Evolutionary conservation across 2,888 invertebrate genomes (phyloP).

Genomic region (Alloscopus bannaensis): DNA sequence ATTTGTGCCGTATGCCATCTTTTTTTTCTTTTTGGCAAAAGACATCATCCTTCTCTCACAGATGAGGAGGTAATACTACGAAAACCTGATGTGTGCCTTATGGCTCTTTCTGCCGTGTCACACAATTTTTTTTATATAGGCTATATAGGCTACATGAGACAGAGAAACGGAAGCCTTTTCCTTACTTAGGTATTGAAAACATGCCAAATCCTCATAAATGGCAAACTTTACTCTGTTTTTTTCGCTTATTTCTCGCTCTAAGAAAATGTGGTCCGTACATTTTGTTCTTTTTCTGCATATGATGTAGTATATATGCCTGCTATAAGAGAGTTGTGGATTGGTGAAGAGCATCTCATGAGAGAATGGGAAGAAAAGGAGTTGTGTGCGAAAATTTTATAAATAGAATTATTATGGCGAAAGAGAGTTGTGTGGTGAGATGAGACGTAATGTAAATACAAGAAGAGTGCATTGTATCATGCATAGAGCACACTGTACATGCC

Average conservation of each 20-base stretch:
- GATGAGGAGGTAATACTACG: too few relatives aligned
- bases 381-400: slow-evolving; percentile 63
- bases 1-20: slow-evolving; percentile 58
- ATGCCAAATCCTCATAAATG: slow-evolving; percentile 70
- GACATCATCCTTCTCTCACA: not conserved
- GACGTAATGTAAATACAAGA: slow-evolving; percentile 48
- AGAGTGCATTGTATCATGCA: slow-evolving; percentile 55
- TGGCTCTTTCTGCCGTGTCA: not conserved
- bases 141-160: not conserved
- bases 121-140: not conserved
- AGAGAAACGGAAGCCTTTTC: slow-evolving; percentile 56
- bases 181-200: slow-evolving; percentile 65
- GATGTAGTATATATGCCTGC: slow-evolving; percentile 11
- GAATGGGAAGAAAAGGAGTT: slow-evolving; percentile 9
- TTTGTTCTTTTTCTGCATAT: slow-evolving; percentile 30
- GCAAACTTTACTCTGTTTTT: slow-evolving; percentile 61
- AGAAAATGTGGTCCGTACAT: slow-evolving; percentile 29
- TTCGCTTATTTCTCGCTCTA: slow-evolving; percentile 8
- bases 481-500: not conserved
- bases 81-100: not conserved
- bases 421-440: too few relatives aligned
- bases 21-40: slow-evolving; percentile 51
- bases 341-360: too few relatives aligned
- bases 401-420: slow-evolving; percentile 53
- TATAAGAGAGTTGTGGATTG: too few relatives aligned